Evolutionary conservation across 1,140 invertebrate genomes (phyloP), one percentile per base, ranked within the genome.

Genomic region (Asbolus verrucosus): DNA sequence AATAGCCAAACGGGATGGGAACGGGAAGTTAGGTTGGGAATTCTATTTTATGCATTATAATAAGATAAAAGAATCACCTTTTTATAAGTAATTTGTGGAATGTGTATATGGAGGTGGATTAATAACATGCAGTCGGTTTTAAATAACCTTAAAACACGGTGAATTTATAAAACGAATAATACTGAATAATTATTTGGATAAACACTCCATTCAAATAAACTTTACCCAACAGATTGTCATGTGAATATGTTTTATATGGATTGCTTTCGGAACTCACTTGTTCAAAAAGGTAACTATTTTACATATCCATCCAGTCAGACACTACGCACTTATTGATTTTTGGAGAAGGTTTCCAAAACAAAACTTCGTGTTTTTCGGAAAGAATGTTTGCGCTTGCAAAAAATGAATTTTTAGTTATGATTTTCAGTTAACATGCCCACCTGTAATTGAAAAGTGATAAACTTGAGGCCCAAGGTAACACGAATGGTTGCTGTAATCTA

Each of bases 21-120:
- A 54, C 30, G 46, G 19, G 46, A 54, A 54, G 46, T 54, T 27
- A 54, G 46, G 46, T 54, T 54, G 46, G 46, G 46, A 54, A 27
- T 54, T 15, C 13, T 30, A 21, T 54, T 30, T 21, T 27, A 30
- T 54, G 19, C 46, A 54, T 54, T 54, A 21, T 30, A 30, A 54
- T 54, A 30, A 27, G 30, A 54, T 21, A 11, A 36, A 36, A 36
- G 2, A 36, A 11, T n/a, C 6, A 27, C 30, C 46, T 21, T 18
- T 54, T 54, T 54, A 54, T n/a, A 21, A 24, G 46, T 21, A 24
- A 21, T 27, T 21, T 3, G 19, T 27, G 46, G 46, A 54, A 30
- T 54, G 46, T 27, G 19, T 24, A 18, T 13, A 30, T 21, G 46
- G 46, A 54, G 19, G 46, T 54, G 46, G 24, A 54, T 27, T 21